Evolutionary conservation across 1,140 invertebrate species (phyloP).

Genomic region (Octopus sinensis): DNA sequence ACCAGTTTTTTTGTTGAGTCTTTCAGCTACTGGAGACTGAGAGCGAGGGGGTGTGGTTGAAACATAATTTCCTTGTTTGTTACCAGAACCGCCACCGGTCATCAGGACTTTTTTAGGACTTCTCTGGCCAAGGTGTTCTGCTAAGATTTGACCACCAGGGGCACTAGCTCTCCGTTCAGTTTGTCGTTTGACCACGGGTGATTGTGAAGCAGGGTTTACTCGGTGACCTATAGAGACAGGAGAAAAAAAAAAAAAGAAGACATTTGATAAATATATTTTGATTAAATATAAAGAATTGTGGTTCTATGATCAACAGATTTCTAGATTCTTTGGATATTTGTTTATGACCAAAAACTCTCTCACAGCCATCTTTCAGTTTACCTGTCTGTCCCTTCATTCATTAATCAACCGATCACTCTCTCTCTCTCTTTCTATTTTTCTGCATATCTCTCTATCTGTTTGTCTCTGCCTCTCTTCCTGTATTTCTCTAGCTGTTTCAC

Average conservation of each 20-base stretch:
- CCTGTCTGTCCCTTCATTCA: too few species aligned
- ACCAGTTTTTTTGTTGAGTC: not conserved
- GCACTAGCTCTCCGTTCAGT: constrained; percentile 4
- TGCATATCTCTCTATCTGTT: too few species aligned
- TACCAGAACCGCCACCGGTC: not conserved
- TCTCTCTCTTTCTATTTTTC: too few species aligned
- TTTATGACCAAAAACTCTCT: too few species aligned
- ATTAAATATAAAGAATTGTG: too few species aligned
- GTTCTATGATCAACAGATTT: too few species aligned
- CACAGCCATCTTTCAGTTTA: too few species aligned
- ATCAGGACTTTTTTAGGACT: not conserved
- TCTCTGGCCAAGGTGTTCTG: not conserved
- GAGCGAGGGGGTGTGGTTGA: not conserved
- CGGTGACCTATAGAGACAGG: not conserved
- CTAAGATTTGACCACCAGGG: not conserved
- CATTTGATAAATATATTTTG: too few species aligned
- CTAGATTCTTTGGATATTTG: too few species aligned
- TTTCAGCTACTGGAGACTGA: not conserved
- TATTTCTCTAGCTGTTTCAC: too few species aligned
- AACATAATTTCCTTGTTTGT: not conserved
- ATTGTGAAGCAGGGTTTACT: not conserved
- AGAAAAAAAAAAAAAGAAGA: not conserved
- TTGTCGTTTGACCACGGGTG: not conserved
- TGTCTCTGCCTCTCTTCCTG: too few species aligned
- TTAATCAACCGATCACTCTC: too few species aligned